Evolutionary conservation across 2,113 vertebrate species (phyloP).

Genomic region (Circaetus gallicus): DNA sequence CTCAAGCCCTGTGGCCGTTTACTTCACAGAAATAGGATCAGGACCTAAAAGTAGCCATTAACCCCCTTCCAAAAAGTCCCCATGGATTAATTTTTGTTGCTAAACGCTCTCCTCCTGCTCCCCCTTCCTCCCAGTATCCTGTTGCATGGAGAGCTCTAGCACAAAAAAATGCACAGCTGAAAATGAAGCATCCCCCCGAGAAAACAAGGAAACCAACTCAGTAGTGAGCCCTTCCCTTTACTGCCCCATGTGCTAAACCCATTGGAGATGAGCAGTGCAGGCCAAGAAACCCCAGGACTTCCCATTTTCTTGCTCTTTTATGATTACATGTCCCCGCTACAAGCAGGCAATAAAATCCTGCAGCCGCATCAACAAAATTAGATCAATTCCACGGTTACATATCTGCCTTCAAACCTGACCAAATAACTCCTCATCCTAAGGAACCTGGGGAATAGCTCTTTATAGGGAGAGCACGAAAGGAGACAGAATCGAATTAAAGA

Average conservation of each 20-base stretch:
- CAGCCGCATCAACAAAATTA: slow-evolving; percentile 41
- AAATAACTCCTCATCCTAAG: slow-evolving; percentile 16
- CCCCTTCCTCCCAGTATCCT: neutral
- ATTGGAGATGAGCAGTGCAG: neutral
- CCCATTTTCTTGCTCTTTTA: neutral
- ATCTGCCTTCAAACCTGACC: slow-evolving; percentile 46
- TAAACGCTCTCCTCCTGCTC: neutral
- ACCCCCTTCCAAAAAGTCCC: neutral
- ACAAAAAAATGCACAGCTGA: slow-evolving; percentile 5
- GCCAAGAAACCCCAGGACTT: neutral
- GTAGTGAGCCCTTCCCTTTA: neutral
- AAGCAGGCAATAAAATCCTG: slow-evolving; percentile 50
- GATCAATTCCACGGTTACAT: slow-evolving; percentile 49
- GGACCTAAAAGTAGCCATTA: neutral
- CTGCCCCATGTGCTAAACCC: neutral
- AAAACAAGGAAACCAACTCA: neutral
- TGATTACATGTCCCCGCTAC: neutral
- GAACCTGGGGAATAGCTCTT: slow-evolving; percentile 58
- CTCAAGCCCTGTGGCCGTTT: neutral
- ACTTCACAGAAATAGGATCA: neutral
- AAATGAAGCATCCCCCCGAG: neutral
- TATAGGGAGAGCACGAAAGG: neutral
- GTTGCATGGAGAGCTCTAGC: neutral
- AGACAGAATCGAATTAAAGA: slow-evolving; percentile 63
- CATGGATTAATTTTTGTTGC: neutral